These are phyloP conservation scores for Autographa gamma DNA, from an alignment of 2,888 invertebrate genomes.

Conservation along the genomic window DNA sequence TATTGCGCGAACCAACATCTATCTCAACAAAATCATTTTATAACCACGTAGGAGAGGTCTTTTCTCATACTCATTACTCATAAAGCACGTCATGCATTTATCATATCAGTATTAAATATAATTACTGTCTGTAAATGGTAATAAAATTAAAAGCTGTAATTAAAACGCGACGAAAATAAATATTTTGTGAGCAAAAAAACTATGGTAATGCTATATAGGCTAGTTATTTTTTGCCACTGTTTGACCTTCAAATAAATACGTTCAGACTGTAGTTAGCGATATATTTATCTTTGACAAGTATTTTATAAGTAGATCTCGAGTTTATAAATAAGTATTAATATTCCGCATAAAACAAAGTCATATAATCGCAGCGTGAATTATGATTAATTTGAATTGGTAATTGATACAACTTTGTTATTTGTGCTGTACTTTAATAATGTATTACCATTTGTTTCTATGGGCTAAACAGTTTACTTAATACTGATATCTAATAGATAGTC, in stretches of 20 bases:
- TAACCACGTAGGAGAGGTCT: too few species aligned
- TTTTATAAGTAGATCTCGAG: constrained; percentile 34
- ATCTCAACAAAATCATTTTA: too few species aligned
- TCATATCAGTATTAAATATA: too few species aligned
- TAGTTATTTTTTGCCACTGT: background rate
- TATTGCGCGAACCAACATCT: too few species aligned
- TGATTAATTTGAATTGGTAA: constrained; percentile 43
- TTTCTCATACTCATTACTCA: too few species aligned
- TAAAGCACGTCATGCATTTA: too few species aligned
- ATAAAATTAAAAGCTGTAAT: too few species aligned
- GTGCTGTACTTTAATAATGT: background rate
- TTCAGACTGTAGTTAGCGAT: background rate
- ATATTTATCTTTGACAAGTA: constrained; percentile 21
- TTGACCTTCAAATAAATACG: background rate
- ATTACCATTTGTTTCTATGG: background rate
- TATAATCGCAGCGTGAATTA: constrained; percentile 17
- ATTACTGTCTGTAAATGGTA: too few species aligned
- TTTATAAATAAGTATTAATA: constrained; percentile 31
- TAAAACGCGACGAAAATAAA: background rate
- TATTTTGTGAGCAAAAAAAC: background rate
- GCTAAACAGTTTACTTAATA: background rate
- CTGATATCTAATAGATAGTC: background rate
- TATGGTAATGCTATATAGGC: background rate
- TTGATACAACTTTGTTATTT: constrained; percentile 13
- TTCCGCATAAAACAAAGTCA: constrained; percentile 22